Conservation (phyloP, 2,888 invertebrate species). For the Horisme vitalbata region DNA sequence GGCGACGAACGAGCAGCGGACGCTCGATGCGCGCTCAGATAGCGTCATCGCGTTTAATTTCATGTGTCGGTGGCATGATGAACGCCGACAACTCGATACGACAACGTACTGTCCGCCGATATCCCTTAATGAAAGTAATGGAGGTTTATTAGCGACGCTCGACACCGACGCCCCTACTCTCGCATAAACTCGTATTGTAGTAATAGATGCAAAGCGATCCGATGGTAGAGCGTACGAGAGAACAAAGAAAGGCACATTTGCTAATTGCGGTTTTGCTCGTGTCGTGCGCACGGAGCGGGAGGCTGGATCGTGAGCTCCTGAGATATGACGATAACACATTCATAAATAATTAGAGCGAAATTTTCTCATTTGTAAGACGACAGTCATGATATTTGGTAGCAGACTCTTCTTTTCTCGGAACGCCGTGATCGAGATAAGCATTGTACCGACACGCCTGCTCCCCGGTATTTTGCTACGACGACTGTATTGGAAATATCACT, state of each 20-base stretch:
- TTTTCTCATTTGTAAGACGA: conserved; percentile 83
- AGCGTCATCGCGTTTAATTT: conserved; percentile 80
- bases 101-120: conserved; percentile 75
- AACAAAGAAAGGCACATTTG: conserved; percentile 83
- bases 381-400: conserved; percentile 82
- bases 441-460: conserved; percentile 72
- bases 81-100: conserved; percentile 75
- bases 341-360: conserved; percentile 84
- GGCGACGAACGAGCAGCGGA: conserved; percentile 42
- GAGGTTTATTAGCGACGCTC: conserved; percentile 77
- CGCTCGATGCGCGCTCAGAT: conserved; percentile 71
- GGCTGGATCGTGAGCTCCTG: conserved; percentile 78
- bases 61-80: conserved; percentile 77
- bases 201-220: conserved; percentile 69
- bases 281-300: conserved; percentile 80
- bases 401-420: conserved; percentile 75
- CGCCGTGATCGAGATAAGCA: conserved; percentile 71
- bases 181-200: conserved; percentile 56
- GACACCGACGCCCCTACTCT: conserved; percentile 47
- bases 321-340: conserved; percentile 83
- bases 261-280: conserved; percentile 82
- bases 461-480: conserved; percentile 62
- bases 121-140: conserved; percentile 82
- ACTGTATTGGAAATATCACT: conserved; percentile 44
- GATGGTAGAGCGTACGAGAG: conserved; percentile 75